These are phyloP conservation scores for Iselma pallidipennis DNA, from an alignment of 2,888 invertebrate species.

Conservation along the genomic window DNA sequence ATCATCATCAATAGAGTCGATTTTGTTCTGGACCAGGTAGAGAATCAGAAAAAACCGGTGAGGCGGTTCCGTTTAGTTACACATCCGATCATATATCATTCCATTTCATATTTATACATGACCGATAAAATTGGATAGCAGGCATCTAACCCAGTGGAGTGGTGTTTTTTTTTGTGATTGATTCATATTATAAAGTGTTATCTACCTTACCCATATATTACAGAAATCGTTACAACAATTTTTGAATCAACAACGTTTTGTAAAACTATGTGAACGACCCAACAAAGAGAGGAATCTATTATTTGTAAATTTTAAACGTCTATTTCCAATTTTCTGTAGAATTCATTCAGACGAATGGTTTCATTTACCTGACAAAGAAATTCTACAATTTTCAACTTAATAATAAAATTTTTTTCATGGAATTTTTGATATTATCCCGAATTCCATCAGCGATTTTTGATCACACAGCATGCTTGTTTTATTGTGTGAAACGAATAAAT, in stretches of 20 bases:
- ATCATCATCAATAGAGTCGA: not conserved
- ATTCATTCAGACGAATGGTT: not conserved
- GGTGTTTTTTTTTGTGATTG: not conserved
- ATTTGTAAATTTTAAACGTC: not conserved
- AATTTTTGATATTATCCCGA: too few species aligned
- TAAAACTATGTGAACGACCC: not conserved
- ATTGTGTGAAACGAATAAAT: not conserved
- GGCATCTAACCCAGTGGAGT: not conserved
- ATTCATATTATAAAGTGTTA: not conserved
- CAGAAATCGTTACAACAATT: not conserved
- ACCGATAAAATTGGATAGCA: not conserved
- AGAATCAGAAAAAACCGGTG: not conserved
- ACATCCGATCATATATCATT: conserved; percentile 2
- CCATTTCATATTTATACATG: conserved; percentile 2
- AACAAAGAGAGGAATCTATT: not conserved
- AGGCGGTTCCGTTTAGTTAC: not conserved
- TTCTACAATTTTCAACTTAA: too few species aligned
- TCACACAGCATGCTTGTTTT: not conserved
- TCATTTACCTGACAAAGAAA: not conserved
- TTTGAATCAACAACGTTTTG: not conserved
- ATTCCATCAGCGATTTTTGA: not conserved
- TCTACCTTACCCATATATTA: not conserved
- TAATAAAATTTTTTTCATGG: too few species aligned
- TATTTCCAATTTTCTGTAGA: not conserved
- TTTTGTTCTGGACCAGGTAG: not conserved